Evolutionary conservation across 2,888 invertebrate genomes (phyloP).

Genomic region (Portevinia maculata): DNA sequence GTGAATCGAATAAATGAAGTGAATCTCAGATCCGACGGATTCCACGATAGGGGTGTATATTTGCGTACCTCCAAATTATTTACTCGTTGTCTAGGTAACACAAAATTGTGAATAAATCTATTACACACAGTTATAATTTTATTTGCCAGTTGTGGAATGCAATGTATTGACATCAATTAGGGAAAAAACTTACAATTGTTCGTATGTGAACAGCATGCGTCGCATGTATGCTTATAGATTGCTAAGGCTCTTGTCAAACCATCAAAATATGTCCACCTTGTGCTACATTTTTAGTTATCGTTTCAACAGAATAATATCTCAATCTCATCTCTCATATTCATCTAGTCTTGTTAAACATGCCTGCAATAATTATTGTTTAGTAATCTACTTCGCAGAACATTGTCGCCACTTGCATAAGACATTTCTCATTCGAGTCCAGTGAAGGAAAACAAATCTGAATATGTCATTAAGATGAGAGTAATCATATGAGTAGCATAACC

Average conservation of each 20-base stretch:
- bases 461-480: conserved; percentile 56
- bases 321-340: conserved; percentile 19
- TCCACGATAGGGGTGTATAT: too few species aligned
- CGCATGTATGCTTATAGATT: background rate
- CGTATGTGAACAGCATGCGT: too few species aligned
- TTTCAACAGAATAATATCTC: conserved; percentile 1
- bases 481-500: conserved; percentile 42
- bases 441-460: conserved; percentile 51
- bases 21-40: too few species aligned
- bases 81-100: too few species aligned
- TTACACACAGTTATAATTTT: too few species aligned
- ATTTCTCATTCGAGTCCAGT: conserved; percentile 27
- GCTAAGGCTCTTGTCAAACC: background rate
- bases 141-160: too few species aligned
- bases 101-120: too few species aligned
- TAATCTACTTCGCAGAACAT: conserved; percentile 56
- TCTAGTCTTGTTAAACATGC: conserved; percentile 28
- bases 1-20: too few species aligned
- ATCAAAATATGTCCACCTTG: background rate
- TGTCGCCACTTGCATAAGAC: conserved; percentile 31
- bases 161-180: too few species aligned
- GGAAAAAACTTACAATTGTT: too few species aligned
- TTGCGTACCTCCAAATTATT: too few species aligned
- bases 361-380: conserved; percentile 20
- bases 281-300: conserved; percentile 21